Conservation (phyloP, 2,113 vertebrate species). For the Sphaerodactylus townsendi region DNA sequence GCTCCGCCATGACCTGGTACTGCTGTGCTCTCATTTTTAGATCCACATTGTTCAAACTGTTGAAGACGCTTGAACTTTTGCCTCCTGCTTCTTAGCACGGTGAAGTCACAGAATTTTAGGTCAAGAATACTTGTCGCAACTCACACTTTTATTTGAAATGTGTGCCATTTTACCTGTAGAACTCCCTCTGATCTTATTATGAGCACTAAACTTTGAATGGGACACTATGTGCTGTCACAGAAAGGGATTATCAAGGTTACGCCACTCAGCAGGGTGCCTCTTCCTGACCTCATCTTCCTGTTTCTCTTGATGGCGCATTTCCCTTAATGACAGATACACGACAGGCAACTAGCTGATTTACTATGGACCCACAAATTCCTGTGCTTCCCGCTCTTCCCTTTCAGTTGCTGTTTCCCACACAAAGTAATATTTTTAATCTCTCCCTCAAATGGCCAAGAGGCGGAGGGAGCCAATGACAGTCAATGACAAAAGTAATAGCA, state of each 20-base stretch:
- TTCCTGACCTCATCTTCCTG: neutral
- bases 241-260: neutral
- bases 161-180: conserved; percentile 7
- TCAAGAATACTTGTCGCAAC: neutral
- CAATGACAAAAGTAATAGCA: neutral
- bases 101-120: neutral
- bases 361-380: conserved; percentile 31
- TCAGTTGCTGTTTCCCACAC: conserved; percentile 24
- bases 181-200: neutral
- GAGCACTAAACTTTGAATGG: conserved; percentile 11
- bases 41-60: neutral
- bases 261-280: neutral
- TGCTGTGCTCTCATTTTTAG: neutral
- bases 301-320: conserved; percentile 13
- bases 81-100: neutral
- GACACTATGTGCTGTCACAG: neutral
- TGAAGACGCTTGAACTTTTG: conserved; percentile 11
- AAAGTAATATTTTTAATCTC: conserved; percentile 45
- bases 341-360: conserved; percentile 37
- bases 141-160: conserved; percentile 1
- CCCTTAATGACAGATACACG: conserved; percentile 23
- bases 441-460: conserved; percentile 32
- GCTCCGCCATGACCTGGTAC: neutral
- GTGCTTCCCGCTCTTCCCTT: conserved; percentile 37
- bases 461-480: conserved; percentile 37